Conservation (phyloP, 2,113 vertebrate genomes). For the Chionis minor region DNA sequence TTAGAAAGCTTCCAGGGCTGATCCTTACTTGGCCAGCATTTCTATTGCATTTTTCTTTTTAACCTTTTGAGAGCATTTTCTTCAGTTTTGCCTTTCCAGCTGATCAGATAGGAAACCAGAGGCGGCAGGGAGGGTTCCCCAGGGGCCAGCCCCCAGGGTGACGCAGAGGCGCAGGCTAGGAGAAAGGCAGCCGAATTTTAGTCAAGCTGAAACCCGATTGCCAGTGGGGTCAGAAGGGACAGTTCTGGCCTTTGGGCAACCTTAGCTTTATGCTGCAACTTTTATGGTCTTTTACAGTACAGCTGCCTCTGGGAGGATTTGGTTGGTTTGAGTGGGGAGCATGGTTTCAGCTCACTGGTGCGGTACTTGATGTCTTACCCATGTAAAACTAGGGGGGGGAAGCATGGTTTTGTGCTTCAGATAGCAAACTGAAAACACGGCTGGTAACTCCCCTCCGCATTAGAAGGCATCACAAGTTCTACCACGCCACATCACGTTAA, state of each 20-base stretch:
- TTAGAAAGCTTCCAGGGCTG: constrained; percentile 20
- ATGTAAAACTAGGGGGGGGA: neutral
- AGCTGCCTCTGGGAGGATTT: neutral
- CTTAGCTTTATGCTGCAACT: neutral
- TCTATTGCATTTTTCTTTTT: constrained; percentile 14
- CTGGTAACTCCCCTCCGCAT: neutral
- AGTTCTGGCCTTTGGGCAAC: neutral
- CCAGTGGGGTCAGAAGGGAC: neutral
- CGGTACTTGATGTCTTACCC: neutral
- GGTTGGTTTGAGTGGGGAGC: neutral
- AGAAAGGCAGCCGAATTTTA: neutral
- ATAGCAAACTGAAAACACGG: neutral
- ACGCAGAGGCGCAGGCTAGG: neutral
- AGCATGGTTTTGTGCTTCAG: neutral
- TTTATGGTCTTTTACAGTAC: neutral
- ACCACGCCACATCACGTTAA: neutral
- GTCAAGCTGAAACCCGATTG: neutral
- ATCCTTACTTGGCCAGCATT: constrained; percentile 9
- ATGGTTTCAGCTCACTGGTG: neutral
- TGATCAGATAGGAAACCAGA: neutral
- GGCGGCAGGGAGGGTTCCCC: neutral
- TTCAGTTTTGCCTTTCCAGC: neutral
- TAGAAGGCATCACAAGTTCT: neutral
- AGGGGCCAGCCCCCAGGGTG: neutral
- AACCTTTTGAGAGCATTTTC: constrained; percentile 25